These are phyloP conservation scores for Oxyscelio sp. DNA, from an alignment of 2,888 invertebrate species.

Conservation along the genomic window DNA sequence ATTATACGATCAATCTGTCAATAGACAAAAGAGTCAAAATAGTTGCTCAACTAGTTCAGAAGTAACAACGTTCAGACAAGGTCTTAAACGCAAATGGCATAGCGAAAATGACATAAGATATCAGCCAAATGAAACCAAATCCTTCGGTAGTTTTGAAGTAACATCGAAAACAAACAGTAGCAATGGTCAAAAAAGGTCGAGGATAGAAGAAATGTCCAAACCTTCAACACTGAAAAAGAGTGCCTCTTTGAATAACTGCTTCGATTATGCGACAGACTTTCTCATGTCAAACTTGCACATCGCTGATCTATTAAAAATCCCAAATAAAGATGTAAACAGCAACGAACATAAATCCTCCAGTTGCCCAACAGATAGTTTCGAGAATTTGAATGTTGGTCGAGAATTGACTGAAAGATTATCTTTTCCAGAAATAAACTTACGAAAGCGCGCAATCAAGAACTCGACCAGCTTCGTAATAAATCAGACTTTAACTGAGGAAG, in stretches of 20 bases:
- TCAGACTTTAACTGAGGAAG: not conserved
- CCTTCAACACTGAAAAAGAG: slow-evolving; percentile 33
- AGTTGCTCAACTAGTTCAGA: not conserved
- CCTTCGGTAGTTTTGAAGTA: not conserved
- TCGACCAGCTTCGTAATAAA: slow-evolving; percentile 17
- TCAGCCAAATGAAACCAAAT: not conserved
- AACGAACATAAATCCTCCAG: not conserved
- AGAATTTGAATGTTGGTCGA: not conserved
- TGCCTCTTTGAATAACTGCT: slow-evolving; percentile 45
- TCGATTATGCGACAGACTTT: slow-evolving; percentile 53
- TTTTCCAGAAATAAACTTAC: slow-evolving; percentile 36
- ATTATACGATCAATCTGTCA: too few relatives aligned
- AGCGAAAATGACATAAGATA: slow-evolving; percentile 60
- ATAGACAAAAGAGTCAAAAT: too few relatives aligned
- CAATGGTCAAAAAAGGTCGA: slow-evolving; percentile 23
- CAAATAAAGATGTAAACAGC: not conserved
- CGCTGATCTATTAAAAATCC: slow-evolving; percentile 8
- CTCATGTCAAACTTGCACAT: slow-evolving; percentile 49
- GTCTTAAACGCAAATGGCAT: slow-evolving; percentile 50
- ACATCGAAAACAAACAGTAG: not conserved
- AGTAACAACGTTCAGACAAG: not conserved
- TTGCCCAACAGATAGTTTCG: slow-evolving; percentile 2
- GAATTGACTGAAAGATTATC: slow-evolving; percentile 14
- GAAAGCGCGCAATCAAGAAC: slow-evolving; percentile 46
- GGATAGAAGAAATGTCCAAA: not conserved